These are phyloP conservation scores for Onychostoma macrolepis DNA, from an alignment of 2,113 vertebrate genomes.

Conservation along the genomic window DNA sequence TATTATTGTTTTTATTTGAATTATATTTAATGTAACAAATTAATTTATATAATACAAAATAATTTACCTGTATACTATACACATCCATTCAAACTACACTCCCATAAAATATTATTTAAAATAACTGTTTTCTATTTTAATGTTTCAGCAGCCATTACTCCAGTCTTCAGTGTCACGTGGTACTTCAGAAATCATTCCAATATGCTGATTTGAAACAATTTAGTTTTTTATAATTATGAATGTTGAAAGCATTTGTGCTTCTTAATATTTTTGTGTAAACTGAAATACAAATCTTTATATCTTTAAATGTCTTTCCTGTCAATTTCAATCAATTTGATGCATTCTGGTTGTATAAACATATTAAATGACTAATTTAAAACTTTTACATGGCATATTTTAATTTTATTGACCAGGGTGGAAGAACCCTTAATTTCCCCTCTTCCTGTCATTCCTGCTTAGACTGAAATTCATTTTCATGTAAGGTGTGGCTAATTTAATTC, in stretches of 20 bases:
- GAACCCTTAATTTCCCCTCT: too few species aligned
- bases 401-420: background rate
- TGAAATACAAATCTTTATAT: background rate
- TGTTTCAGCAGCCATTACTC: background rate
- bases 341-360: background rate
- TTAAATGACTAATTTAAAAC: background rate
- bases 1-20: background rate
- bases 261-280: background rate
- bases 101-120: too few species aligned
- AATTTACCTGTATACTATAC: background rate
- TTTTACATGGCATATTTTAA: background rate
- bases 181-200: background rate
- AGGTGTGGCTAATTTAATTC: background rate
- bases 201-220: background rate
- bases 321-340: background rate
- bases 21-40: background rate
- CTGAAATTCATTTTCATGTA: background rate
- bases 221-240: background rate
- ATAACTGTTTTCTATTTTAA: background rate
- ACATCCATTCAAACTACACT: too few species aligned
- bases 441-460: background rate
- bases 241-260: background rate
- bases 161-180: background rate
- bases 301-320: background rate
- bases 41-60: background rate